phyloP scores from a whole-genome alignment of 2,888 invertebrate genomes.

The Lymantria dispar region DNA sequence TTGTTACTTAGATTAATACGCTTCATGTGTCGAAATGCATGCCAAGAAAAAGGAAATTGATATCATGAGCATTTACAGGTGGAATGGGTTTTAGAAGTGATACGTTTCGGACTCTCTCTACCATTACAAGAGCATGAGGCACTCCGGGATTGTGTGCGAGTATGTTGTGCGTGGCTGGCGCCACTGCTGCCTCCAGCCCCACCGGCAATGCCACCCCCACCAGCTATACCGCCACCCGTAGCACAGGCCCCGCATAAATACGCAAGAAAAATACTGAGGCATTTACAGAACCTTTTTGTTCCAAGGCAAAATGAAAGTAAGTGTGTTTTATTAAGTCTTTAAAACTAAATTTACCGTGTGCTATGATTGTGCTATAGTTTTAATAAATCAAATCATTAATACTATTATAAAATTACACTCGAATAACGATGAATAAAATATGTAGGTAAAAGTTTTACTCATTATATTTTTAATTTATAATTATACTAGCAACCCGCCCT shows the following conservation, averaged over 20 bases:
- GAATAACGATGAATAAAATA: no score
- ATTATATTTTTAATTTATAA: no score
- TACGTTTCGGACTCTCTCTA: conserved; percentile 95
- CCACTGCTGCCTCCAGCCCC: conserved; percentile 93
- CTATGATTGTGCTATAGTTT: no score
- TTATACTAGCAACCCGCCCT: no score
- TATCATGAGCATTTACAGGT: conserved; percentile 82
- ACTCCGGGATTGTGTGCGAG: conserved; percentile 96
- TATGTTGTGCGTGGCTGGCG: conserved; percentile 98
- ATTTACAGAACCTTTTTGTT: conserved; percentile 96
- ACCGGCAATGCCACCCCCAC: conserved; percentile 90
- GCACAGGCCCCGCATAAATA: conserved; percentile 95
- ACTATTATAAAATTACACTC: no score
- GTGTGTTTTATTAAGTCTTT: no score
- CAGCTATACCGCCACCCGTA: conserved; percentile 94
- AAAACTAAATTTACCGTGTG: no score
- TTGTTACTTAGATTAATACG: no score
- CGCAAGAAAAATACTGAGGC: conserved; percentile 93
- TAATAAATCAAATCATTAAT: no score
- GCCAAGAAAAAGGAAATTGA: background rate
- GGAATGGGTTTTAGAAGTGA: conserved; percentile 92
- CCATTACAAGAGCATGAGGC: conserved; percentile 96
- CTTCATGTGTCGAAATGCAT: no score
- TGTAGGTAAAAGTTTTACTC: no score
- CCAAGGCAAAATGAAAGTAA: conserved; percentile 96